phyloP scores from a whole-genome alignment of 2,797 vertebrate genomes.

The Sphenopsis melanotis region DNA sequence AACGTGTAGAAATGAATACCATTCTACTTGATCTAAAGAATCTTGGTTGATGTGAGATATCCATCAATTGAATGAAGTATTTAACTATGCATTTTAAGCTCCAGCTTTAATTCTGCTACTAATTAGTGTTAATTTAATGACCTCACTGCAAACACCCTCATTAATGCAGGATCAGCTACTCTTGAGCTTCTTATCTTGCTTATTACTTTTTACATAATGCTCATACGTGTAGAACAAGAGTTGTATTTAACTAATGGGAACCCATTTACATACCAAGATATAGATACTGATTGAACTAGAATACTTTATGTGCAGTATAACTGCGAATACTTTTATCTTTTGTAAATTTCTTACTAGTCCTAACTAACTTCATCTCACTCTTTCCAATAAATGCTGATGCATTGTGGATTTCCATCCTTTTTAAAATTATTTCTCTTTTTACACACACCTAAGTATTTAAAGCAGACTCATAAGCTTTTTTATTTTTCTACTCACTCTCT shows the following conservation, averaged over 20 bases:
- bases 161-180: background rate
- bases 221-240: background rate
- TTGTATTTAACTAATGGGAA: background rate
- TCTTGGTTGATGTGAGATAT: background rate
- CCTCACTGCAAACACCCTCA: background rate
- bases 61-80: background rate
- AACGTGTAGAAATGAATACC: background rate
- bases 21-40: background rate
- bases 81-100: background rate
- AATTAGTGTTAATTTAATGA: background rate
- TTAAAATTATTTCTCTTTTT: background rate
- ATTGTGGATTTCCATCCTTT: background rate
- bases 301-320: background rate
- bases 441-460: background rate
- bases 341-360: background rate
- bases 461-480: background rate
- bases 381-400: background rate
- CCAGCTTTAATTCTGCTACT: background rate
- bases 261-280: background rate
- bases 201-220: background rate
- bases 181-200: background rate
- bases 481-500: background rate
- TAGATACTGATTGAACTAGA: background rate
- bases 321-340: background rate
- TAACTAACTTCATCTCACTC: background rate